Evolutionary conservation across 2,888 invertebrate species (phyloP), one percentile per base, ranked within the genome.

Genomic region (Ichneumon xanthorius): DNA sequence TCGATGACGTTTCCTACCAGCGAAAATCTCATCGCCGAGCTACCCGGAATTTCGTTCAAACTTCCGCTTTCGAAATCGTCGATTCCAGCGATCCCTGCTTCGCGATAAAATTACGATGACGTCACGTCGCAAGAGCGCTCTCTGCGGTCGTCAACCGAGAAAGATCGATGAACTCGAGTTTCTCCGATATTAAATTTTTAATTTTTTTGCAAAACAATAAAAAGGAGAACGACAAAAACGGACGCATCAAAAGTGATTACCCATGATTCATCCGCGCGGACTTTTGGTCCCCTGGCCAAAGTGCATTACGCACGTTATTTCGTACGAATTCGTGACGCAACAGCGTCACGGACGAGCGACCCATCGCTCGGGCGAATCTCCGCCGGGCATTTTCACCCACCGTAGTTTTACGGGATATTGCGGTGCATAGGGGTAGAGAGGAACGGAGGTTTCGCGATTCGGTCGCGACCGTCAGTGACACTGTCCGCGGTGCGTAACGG

Each of bases 101-200:
- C 14, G n/a, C 14, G 19, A 61, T 37, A 6, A 61, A 70, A 79
- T 48, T 48, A 40, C 50, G 30, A 65, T 55, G 76, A 77, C 33
- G 26, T 71, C 70, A 67, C 26, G 55, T 63, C 1, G 19, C 91
- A 90, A 86, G 87, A 88, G 73, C 82, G n/a, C 3, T 37, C n/a
- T 73, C 48, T 40, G 72, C 71, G 84, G 78, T 81, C 68, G 40
- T 55, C 48, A 53, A 40, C 67, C 77, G 86, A 76, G 88, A 84
- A 87, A 85, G 87, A 89, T 86, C 88, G 87, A 87, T 86, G 82
- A 87, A 88, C 86, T 87, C 83, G 70, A 63, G 71, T 83, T 87
- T 84, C 87, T 14, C 30, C 30, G 61, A 33, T 16, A 7, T n/a
- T 7, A 16, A 26, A 16, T 63, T 33, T 5, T 5, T 14, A 4